Evolutionary conservation across 2,113 vertebrate genomes (phyloP).

Genomic region (Prinia subflava): DNA sequence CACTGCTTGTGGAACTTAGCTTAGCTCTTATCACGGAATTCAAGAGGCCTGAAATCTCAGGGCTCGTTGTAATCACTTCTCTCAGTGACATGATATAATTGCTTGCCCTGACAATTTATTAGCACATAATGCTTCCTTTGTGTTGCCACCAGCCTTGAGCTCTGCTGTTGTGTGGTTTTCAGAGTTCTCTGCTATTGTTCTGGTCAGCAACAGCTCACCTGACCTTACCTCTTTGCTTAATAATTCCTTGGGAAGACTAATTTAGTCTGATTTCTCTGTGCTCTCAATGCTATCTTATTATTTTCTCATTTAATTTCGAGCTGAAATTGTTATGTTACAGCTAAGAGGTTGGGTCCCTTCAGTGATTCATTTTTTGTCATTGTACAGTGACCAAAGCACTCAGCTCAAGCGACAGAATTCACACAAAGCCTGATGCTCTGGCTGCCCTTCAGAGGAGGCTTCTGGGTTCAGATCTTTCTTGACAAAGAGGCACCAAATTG

Average conservation of each 20-base stretch:
- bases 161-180: background rate
- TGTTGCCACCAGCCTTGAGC: background rate
- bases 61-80: fast-evolving
- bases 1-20: background rate
- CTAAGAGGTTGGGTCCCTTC: background rate
- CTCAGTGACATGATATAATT: background rate
- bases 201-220: background rate
- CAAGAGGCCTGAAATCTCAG: background rate
- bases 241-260: background rate
- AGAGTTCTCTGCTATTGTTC: background rate
- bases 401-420: background rate
- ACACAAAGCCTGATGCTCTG: background rate
- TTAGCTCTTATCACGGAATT: background rate
- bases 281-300: background rate
- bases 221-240: background rate
- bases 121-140: background rate
- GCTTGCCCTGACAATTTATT: background rate
- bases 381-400: background rate
- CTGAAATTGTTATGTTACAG: background rate
- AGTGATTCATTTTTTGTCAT: background rate
- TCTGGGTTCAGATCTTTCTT: background rate
- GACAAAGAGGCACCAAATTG: background rate
- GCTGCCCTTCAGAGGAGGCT: background rate
- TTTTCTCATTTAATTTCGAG: background rate
- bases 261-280: background rate